A percentile compares a stretch with the other conserved stretches of the same genome.
Conservation (phyloP, 2,888 invertebrate genomes). For the Orgyia antiqua region DNA sequence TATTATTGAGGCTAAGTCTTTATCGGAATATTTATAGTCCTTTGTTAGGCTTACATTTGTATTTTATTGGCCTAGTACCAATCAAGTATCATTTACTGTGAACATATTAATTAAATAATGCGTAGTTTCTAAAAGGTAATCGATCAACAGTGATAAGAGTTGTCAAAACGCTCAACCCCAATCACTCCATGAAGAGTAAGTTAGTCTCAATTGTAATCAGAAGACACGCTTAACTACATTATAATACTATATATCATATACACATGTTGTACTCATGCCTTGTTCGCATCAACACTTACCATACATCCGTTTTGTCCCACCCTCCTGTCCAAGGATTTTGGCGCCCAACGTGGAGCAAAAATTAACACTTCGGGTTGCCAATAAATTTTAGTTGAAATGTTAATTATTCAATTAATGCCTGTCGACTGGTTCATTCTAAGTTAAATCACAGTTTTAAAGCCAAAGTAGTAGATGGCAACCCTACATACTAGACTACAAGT, state of each 20-base stretch:
- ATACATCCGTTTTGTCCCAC: constrained; percentile 26
- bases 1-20: no score
- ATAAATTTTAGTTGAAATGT: constrained; percentile 28
- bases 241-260: constrained; percentile 31
- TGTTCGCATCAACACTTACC: constrained; percentile 39
- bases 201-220: constrained; percentile 36
- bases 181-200: constrained; percentile 23
- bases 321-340: constrained; percentile 31
- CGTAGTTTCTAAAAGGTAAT: no score
- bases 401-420: constrained; percentile 27
- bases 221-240: constrained; percentile 27
- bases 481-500: constrained; percentile 27
- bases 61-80: no score
- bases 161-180: constrained; percentile 15
- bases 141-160: constrained; percentile 2
- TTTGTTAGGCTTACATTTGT: no score
- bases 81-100: no score
- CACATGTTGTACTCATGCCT: constrained; percentile 40
- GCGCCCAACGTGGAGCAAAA: constrained; percentile 45
- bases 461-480: constrained; percentile 29
- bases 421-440: constrained; percentile 20
- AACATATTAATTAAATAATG: no score
- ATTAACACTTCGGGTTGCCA: constrained; percentile 42
- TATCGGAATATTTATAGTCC: no score
- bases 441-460: constrained; percentile 31